Base-by-base conservation (phyloP, 2,888 invertebrate species). In the Ferrisia virgata region DNA sequence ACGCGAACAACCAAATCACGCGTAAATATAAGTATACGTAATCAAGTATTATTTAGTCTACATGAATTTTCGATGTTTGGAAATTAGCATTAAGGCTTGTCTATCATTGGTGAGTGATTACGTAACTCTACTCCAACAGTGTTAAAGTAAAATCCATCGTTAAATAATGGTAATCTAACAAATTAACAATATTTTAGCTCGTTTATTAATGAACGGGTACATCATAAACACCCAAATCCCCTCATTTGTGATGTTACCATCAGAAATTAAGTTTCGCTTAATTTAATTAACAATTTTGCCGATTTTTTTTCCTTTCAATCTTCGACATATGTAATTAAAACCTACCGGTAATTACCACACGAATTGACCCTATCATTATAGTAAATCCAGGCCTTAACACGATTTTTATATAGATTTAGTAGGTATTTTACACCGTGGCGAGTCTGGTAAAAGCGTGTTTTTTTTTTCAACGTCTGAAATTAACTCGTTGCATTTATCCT, bases 281-380 rank as follows among this genome's bases (percentile, higher is more conserved):
- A 36, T 76, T 31, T 76, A 76, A 36, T 33, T 33, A 36, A 28
- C 72, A 36, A 76, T 76, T 76, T 76, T 36, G 15, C 15, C 28
- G 28, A 76, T 76, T 33, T 76, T 76, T 31, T 36, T 36, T 11
- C 28, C 36, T 28, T 36, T 25, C 36, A 76, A 76, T 39, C 5
- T 39, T 11, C 39, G 5, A 39, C 5, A 8, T 64, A 64, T 76
- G 36, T 18, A 76, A 76, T 76, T 28, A 76, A 76, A 36, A 76
- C 33, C 72, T 76, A 36, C 72, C n/a, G 72, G 72, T 36, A 76
- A 33, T 36, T 36, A 36, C 31, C 72, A 22, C 53, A 22, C 36
- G 36, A 11, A 33, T 76, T 36, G 72, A 76, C 72, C 36, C 72
- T 76, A 69, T 69, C 72, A 76, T 76, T 76, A 76, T 33, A 1